Base-by-base conservation (phyloP, 2,113 vertebrate species). In the Bungarus multicinctus region DNA sequence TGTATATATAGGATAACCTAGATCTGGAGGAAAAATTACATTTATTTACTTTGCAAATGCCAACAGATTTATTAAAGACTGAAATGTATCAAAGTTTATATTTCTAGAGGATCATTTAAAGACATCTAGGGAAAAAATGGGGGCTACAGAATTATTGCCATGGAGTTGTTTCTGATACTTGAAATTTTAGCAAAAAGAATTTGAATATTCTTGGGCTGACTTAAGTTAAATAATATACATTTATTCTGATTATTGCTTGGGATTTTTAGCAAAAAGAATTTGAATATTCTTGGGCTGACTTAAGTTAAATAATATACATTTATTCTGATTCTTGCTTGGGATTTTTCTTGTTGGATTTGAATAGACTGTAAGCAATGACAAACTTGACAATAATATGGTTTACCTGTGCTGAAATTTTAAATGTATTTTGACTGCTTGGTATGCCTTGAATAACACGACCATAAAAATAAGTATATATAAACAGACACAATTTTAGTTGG, bases 1-100 rank as follows among this genome's bases (percentile, higher is more conserved):
- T 50, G 90, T 97, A 89, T 96, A 93, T 57, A n/a, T 0, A 95
- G 91, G 57, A 39, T 96, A 94, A 96, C 95, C 95, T 92, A 91
- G 94, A 93, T 87, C 0, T 93, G 92, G 91, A 95, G 92, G 34
- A 30, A 55, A 86, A 89, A 94, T 69, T 55, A 45, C 3, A 1
- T 57, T 16, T 43, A 12, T 93, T 96, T 92, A 93, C 60, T 93
- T 87, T 57, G 89, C 91, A 92, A 92, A 52, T 22, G 0, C 88
- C 93, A 95, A 69, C 85, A 89, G 43, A 6, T 23, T 69, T 91
- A 94, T 2, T 90, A 47, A 90, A 93, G 45, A 52, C 53, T 39
- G 45, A 50, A 50, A 47, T 25, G 58, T 45, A 58, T 10, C 4
- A 64, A 81, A 47, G 11, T 52, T 43, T n/a, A 5, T 53, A 12